These are phyloP conservation scores for Acomys russatus DNA, from an alignment of 2,797 vertebrate genomes.

Conservation along the genomic window DNA sequence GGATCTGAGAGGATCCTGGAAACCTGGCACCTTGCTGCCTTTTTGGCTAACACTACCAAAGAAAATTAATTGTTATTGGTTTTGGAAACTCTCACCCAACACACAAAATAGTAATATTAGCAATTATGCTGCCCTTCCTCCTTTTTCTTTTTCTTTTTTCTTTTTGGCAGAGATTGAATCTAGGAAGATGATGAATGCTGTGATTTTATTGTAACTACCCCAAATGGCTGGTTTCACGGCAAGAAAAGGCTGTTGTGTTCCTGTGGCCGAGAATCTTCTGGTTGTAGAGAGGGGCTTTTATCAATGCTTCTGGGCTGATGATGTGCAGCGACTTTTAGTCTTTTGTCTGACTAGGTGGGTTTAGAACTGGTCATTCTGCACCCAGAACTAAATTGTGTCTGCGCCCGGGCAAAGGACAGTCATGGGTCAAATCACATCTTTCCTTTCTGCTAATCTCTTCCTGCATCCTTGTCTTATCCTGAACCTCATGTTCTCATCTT, in stretches of 20 bases:
- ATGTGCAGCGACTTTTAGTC: not conserved
- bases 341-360: not conserved
- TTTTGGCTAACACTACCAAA: conserved; percentile 73
- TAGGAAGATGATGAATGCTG: conserved; percentile 49
- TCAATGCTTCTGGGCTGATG: conserved; percentile 62
- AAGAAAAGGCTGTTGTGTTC: conserved; percentile 67
- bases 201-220: conserved; percentile 62
- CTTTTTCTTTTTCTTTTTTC: not conserved
- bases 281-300: conserved; percentile 9
- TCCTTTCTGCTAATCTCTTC: not conserved
- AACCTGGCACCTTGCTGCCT: conserved; percentile 78
- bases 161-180: conserved; percentile 24
- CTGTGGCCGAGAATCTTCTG: conserved; percentile 61
- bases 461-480: not conserved
- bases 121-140: not conserved
- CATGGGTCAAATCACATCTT: not conserved
- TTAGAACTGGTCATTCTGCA: conserved; percentile 20
- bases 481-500: not conserved
- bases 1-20: conserved; percentile 75
- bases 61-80: conserved; percentile 84
- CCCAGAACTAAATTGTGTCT: not conserved
- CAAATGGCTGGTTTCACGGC: conserved; percentile 32
- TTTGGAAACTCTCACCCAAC: conserved; percentile 74
- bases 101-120: conserved; percentile 74
- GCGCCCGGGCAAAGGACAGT: not conserved